These are phyloP conservation scores for Odontamblyopus rebecca DNA, from an alignment of 2,797 vertebrate genomes.

Conservation along the genomic window DNA sequence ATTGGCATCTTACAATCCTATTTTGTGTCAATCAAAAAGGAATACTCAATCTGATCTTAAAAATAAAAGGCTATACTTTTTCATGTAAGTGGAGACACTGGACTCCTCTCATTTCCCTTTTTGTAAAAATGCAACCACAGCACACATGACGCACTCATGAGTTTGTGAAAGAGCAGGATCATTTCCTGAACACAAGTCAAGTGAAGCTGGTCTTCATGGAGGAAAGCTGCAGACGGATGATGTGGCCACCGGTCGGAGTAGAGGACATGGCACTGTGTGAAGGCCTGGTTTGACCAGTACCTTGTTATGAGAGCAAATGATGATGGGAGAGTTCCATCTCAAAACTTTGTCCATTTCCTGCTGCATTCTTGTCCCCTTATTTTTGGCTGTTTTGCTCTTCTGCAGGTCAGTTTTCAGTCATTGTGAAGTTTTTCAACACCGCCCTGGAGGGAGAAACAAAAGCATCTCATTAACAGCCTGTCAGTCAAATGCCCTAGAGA, in stretches of 20 bases:
- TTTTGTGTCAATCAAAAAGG: conserved; percentile 47
- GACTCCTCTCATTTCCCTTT: conserved; percentile 73
- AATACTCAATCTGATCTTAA: conserved; percentile 67
- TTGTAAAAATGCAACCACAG: conserved; percentile 34
- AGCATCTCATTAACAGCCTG: conserved; percentile 15
- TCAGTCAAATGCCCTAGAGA: conserved; percentile 12
- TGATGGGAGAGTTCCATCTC: conserved; percentile 43
- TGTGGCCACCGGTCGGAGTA: conserved; percentile 64
- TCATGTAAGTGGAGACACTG: conserved; percentile 35
- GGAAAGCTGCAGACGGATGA: conserved; percentile 32
- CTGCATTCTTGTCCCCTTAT: conserved; percentile 20
- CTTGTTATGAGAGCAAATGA: conserved; percentile 49
- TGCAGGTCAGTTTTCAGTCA: conserved; percentile 76
- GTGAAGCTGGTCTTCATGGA: conserved; percentile 37
- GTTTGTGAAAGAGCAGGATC: conserved; percentile 19
- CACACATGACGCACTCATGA: conserved; percentile 16
- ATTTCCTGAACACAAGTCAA: conserved; percentile 36
- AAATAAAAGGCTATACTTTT: conserved; percentile 27
- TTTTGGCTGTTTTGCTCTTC: conserved; percentile 28
- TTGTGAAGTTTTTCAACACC: conserved; percentile 89
- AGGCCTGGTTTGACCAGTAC: conserved; percentile 46
- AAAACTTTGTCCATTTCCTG: conserved; percentile 35
- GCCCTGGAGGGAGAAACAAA: conserved; percentile 72
- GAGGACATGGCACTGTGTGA: conserved; percentile 69
- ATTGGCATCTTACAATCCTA: conserved; percentile 20